Conservation (phyloP, 2,113 vertebrate species). For the Hoplias malabaricus region DNA sequence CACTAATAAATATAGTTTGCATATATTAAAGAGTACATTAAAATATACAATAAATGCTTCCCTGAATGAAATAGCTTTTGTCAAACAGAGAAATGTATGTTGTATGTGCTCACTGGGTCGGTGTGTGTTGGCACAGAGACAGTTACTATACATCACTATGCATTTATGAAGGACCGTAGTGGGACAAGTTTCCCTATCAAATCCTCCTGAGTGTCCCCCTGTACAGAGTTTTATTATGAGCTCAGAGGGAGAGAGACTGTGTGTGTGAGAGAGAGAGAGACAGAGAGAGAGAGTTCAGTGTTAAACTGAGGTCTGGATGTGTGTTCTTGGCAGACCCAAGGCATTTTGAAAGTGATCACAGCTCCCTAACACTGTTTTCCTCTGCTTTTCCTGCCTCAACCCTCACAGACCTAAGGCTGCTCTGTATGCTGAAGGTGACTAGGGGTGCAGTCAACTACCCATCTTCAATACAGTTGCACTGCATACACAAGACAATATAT, state of each 20-base stretch:
- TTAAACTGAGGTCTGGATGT: conserved; percentile 60
- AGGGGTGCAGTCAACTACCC: conserved; percentile 40
- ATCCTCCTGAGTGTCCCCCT: conserved; percentile 52
- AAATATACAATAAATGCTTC: too few relatives aligned
- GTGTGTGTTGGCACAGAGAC: not conserved
- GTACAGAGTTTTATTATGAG: conserved; percentile 61
- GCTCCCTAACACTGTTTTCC: conserved; percentile 46
- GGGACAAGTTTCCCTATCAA: conserved; percentile 48
- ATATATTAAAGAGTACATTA: too few relatives aligned
- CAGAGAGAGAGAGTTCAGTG: conserved; percentile 16
- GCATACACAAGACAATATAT: not conserved
- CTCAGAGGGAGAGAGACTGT: conserved; percentile 20
- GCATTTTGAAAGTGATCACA: conserved; percentile 59
- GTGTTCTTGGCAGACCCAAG: conserved; percentile 58
- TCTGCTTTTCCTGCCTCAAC: conserved; percentile 31
- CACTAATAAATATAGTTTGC: too few relatives aligned
- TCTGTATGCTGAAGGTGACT: conserved; percentile 35
- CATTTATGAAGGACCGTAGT: too few relatives aligned
- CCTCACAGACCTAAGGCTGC: conserved; percentile 23
- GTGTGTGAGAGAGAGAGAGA: conserved; percentile 51
- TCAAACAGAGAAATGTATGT: not conserved
- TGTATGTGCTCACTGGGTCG: not conserved
- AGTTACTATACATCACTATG: too few relatives aligned
- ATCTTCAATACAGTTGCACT: conserved; percentile 8
- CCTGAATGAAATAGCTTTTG: too few relatives aligned